These are phyloP conservation scores for Phasia obesa DNA, from an alignment of 2,888 invertebrate genomes.

Conservation along the genomic window DNA sequence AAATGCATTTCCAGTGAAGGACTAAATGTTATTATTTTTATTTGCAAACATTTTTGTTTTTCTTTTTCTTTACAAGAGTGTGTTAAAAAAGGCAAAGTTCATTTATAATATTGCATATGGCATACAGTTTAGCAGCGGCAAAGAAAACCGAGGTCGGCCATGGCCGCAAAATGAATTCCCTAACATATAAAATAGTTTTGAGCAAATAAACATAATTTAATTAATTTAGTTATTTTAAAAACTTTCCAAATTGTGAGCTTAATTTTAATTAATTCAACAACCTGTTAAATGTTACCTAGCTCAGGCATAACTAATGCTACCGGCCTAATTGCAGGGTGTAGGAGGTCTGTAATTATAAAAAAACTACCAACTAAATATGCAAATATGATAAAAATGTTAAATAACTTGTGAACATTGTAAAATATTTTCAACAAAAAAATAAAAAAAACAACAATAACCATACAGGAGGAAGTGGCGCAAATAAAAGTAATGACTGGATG, in stretches of 20 bases:
- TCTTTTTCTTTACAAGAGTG: slow-evolving; percentile 38
- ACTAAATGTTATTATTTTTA: slow-evolving; percentile 61
- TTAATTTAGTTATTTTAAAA: no score
- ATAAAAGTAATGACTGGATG: background rate
- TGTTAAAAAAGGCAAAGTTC: slow-evolving; percentile 49
- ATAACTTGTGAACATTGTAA: slow-evolving; percentile 63
- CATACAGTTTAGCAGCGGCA: slow-evolving; percentile 8
- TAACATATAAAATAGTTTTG: background rate
- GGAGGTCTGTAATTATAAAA: slow-evolving; percentile 8
- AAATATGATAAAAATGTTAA: slow-evolving; percentile 61
- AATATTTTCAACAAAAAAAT: slow-evolving; percentile 16
- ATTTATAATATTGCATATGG: background rate
- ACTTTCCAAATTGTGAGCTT: no score
- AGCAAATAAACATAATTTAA: background rate
- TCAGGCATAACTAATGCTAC: background rate
- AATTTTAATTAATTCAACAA: no score
- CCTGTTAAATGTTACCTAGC: no score
- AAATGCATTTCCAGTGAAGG: slow-evolving; percentile 70
- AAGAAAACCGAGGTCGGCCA: slow-evolving; percentile 30
- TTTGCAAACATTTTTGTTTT: slow-evolving; percentile 36
- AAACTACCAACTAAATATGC: slow-evolving; percentile 49
- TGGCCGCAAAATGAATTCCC: slow-evolving; percentile 15
- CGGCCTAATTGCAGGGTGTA: slow-evolving; percentile 13
- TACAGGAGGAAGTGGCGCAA: background rate
- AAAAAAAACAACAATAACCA: background rate